A percentile compares a stretch with the other conserved stretches of the same genome.
phyloP scores from a whole-genome alignment of 2,888 invertebrate genomes.

The Archaeoteleia sp. region DNA sequence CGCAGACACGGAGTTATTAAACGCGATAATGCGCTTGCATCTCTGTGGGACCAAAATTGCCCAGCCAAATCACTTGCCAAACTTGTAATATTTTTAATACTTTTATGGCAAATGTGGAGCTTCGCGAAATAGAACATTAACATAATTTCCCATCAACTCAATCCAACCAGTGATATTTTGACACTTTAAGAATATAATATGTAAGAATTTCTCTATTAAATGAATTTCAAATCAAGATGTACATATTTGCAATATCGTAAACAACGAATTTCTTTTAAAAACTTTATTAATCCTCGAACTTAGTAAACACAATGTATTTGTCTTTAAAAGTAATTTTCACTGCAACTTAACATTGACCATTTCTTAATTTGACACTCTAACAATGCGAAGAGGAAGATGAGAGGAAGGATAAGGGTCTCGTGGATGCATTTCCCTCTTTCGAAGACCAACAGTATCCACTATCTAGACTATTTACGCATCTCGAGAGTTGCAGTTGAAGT shows the following conservation, averaged over 20 bases:
- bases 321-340: conserved; percentile 4
- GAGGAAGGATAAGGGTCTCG: conserved; percentile 8
- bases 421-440: conserved; percentile 6
- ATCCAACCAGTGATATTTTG: no score
- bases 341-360: neutral
- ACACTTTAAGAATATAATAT: no score
- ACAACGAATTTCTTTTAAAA: no score
- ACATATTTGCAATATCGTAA: no score
- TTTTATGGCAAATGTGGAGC: no score
- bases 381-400: neutral
- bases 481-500: conserved; percentile 23
- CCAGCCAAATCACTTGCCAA: conserved; percentile 27
- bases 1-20: conserved; percentile 56
- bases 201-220: no score
- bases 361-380: conserved; percentile 18
- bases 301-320: no score
- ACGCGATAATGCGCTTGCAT: conserved; percentile 53
- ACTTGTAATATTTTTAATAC: no score
- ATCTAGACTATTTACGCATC: conserved; percentile 44
- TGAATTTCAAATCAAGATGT: no score
- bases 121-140: no score
- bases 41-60: conserved; percentile 60
- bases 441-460: conserved; percentile 11
- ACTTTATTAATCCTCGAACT: no score
- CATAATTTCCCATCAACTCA: no score